Percentiles rank a stretch among this genome's conserved stretches.
These are phyloP conservation scores for Heliconius hortense DNA, from an alignment of 2,888 invertebrate species.

Conservation along the genomic window DNA sequence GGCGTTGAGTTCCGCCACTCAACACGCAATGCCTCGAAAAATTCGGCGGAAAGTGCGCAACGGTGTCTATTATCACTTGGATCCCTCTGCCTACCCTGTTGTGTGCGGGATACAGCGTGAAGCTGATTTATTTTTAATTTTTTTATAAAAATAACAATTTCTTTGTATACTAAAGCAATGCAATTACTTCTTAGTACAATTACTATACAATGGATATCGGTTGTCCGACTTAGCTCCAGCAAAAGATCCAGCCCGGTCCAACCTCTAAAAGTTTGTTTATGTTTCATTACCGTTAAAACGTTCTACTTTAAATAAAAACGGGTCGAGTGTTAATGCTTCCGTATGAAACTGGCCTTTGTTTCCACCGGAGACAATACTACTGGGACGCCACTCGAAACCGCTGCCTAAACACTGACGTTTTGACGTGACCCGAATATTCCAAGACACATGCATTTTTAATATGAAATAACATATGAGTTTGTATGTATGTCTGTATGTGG, in stretches of 20 bases:
- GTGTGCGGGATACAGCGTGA: no score
- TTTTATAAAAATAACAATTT: no score
- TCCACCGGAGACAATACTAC: slow-evolving; percentile 31
- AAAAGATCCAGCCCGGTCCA: background rate
- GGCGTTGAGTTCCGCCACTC: no score
- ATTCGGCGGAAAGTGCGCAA: no score
- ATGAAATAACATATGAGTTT: slow-evolving; percentile 6
- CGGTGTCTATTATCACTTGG: no score
- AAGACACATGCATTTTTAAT: slow-evolving; percentile 26
- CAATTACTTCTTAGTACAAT: background rate
- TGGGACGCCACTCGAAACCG: slow-evolving; percentile 35
- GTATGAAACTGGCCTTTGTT: slow-evolving; percentile 32
- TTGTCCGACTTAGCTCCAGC: background rate
- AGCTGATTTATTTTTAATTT: no score
- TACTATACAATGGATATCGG: background rate
- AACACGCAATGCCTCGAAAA: no score
- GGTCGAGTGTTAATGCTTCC: slow-evolving; percentile 36
- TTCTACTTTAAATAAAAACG: slow-evolving; percentile 39
- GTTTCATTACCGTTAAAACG: slow-evolving; percentile 39
- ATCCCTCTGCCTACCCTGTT: no score
- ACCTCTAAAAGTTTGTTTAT: slow-evolving; percentile 27
- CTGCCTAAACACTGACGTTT: slow-evolving; percentile 35
- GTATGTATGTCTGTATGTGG: background rate
- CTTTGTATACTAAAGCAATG: background rate
- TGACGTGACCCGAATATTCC: slow-evolving; percentile 33